Conservation (phyloP, 2,113 vertebrate species). For the Anser cygnoides region DNA sequence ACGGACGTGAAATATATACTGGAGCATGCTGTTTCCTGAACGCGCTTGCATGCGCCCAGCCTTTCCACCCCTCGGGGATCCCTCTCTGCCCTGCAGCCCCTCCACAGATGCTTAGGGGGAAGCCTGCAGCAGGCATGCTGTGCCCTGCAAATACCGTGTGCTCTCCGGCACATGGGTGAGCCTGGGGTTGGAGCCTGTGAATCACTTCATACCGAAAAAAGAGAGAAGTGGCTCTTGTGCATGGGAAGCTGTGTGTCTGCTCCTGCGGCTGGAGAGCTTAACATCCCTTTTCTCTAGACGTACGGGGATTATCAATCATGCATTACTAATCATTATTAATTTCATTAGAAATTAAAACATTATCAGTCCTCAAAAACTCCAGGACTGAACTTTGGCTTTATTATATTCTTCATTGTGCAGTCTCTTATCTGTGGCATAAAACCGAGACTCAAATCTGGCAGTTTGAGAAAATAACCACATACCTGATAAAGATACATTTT, state of each 20-base stretch:
- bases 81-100: not conserved
- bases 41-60: not conserved
- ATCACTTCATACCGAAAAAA: not conserved
- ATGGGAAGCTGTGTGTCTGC: not conserved
- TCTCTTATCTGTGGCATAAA: not conserved
- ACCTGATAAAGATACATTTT: slow-evolving; percentile 33
- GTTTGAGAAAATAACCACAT: slow-evolving; percentile 7
- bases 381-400: slow-evolving; percentile 4
- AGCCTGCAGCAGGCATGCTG: not conserved
- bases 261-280: not conserved
- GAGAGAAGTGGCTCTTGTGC: not conserved
- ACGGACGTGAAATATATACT: not conserved
- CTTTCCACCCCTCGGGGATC: not conserved
- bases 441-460: slow-evolving; percentile 22
- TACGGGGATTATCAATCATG: not conserved
- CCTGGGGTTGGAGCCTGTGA: not conserved
- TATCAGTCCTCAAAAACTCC: not conserved
- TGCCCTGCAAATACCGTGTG: not conserved
- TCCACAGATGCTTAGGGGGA: not conserved
- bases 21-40: not conserved
- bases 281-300: not conserved
- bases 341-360: not conserved
- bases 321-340: no score
- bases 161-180: not conserved
- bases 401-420: slow-evolving; percentile 15